Base-by-base conservation (phyloP, 1,140 invertebrate species). In the Pseudobourletiella spinata region DNA sequence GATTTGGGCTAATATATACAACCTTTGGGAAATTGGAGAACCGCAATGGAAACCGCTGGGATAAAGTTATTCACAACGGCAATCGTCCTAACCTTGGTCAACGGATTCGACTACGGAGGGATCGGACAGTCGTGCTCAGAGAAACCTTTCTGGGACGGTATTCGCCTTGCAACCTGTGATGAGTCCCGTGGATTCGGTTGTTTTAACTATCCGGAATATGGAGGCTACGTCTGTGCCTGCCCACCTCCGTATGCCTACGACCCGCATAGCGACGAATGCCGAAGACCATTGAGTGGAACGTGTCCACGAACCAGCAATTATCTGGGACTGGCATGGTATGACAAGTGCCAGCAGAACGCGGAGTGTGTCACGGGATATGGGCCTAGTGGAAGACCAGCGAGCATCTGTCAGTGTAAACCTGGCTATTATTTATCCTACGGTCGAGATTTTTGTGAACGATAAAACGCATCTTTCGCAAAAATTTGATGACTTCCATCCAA, bases 401-500 rank as follows among this genome's bases (percentile, higher is more conserved):
- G 50, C 14, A 20, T 28, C 16, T 54, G 50, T 54, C 3, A 15
- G 4, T 54, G 50, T 18, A 54, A 54, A 26, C 6, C 22, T 11
- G 50, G 50, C 8, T 54, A 28, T 28, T 6, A 6, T 26, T 16
- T 6, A 8, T 54, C 50, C 30, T 54, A 54, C 25, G 50, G 50
- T 8, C 22, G 50, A 54, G 50, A 54, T 22, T 54, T 54, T 54
- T 54, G 50, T 30, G 50, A 54, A 54, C 11, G 20, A 54, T 30
- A 39, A 39, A 39, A 39, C n/a, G n/a, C n/a, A n/a, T n/a, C n/a
- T n/a, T n/a, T n/a, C n/a, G n/a, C n/a, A n/a, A n/a, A n/a, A n/a
- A n/a, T n/a, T n/a, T n/a, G n/a, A n/a, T n/a, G n/a, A n/a, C n/a
- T n/a, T n/a, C n/a, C n/a, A n/a, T n/a, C n/a, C n/a, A n/a, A n/a